These are phyloP conservation scores for Amblyopsis hoosieri DNA, from an alignment of 2,797 vertebrate genomes.

Conservation along the genomic window DNA sequence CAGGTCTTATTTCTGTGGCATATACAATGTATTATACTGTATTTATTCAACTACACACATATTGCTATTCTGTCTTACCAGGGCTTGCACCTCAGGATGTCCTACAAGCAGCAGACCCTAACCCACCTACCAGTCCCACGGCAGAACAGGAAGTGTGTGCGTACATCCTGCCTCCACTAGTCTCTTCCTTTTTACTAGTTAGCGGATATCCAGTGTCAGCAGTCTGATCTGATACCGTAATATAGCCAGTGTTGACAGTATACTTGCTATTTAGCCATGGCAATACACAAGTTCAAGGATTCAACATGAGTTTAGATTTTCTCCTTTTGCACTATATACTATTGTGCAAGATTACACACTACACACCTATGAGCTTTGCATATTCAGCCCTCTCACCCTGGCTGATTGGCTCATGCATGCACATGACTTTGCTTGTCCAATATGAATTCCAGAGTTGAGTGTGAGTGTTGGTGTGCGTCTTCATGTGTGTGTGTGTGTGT, in stretches of 20 bases:
- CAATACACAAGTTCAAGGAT: conserved; percentile 10
- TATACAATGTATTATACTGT: too few species aligned
- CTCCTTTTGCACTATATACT: too few species aligned
- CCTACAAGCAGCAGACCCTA: conserved; percentile 59
- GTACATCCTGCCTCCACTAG: conserved; percentile 68
- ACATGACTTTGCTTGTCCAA: too few species aligned
- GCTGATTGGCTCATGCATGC: too few species aligned
- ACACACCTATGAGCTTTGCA: too few species aligned
- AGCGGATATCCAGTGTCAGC: conserved; percentile 39
- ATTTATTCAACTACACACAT: conserved; percentile 45
- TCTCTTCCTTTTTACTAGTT: conserved; percentile 74
- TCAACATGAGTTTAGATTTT: not conserved
- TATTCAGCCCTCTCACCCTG: too few species aligned
- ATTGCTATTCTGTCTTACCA: conserved; percentile 37
- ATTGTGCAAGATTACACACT: too few species aligned
- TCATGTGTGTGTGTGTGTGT: not conserved
- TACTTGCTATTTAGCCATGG: too few species aligned
- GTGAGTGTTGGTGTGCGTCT: not conserved
- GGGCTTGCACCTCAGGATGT: conserved; percentile 57
- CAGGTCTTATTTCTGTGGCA: too few species aligned
- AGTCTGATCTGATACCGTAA: conserved; percentile 1
- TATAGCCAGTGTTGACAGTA: not conserved
- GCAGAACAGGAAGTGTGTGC: conserved; percentile 66
- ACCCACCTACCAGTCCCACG: conserved; percentile 48
- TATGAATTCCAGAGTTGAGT: not conserved